A percentile compares a stretch with the other conserved stretches of the same genome.
Conservation (phyloP, 2,888 invertebrate genomes). For the Hydroisotoma schaefferi region DNA sequence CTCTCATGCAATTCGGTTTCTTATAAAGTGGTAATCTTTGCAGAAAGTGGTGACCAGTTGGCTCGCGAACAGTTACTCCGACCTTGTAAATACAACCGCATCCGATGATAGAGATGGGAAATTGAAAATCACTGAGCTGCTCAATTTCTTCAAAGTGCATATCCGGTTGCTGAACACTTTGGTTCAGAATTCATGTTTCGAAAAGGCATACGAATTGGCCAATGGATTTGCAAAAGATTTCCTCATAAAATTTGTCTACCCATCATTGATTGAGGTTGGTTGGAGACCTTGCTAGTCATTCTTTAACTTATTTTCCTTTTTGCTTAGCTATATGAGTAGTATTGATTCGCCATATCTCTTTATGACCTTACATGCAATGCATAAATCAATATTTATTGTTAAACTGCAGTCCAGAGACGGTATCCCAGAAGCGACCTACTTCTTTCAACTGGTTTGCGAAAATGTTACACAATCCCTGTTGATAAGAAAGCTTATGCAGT, state of each 20-base stretch:
- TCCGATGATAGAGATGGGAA: background rate
- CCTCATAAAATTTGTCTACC: conserved; percentile 19
- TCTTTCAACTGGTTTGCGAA: conserved; percentile 43
- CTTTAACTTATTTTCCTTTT: background rate
- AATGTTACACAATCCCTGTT: conserved; percentile 41
- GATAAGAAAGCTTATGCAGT: conserved; percentile 36
- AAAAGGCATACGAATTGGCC: conserved; percentile 22
- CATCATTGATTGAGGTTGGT: background rate
- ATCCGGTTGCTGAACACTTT: conserved; percentile 23
- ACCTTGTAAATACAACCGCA: conserved; percentile 20
- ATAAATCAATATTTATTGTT: conserved; percentile 3
- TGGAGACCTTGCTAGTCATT: background rate
- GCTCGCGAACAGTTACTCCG: conserved; percentile 31
- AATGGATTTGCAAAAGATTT: conserved; percentile 25
- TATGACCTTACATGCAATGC: too few relatives aligned
- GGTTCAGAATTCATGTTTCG: conserved; percentile 27
- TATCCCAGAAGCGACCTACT: conserved; percentile 37
- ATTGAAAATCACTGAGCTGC: background rate
- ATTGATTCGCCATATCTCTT: too few relatives aligned
- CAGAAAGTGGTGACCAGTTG: conserved; percentile 35
- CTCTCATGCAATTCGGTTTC: background rate
- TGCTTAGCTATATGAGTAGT: too few relatives aligned
- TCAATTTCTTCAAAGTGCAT: conserved; percentile 18
- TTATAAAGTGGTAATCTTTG: background rate
- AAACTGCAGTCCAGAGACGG: conserved; percentile 27